Evolutionary conservation across 2,888 invertebrate species (phyloP).

Genomic region (Drosophila niveifrons): DNA sequence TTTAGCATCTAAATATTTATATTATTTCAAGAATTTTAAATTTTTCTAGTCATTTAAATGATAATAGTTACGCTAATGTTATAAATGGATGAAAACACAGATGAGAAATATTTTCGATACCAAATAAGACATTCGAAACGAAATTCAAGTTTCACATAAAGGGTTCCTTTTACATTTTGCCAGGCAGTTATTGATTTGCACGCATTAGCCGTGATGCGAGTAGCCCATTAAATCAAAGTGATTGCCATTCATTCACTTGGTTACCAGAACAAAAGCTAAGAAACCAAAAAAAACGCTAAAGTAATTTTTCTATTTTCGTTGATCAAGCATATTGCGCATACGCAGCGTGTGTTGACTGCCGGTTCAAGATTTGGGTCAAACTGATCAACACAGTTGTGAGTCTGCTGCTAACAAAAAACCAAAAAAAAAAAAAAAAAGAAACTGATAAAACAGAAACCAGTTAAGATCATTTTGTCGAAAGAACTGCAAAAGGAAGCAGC

Average conservation of each 20-base stretch:
- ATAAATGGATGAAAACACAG: background rate
- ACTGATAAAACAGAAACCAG: background rate
- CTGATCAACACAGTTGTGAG: background rate
- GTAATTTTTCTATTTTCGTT: conserved; percentile 2
- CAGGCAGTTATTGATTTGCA: conserved; percentile 19
- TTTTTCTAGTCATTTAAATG: background rate
- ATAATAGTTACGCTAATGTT: background rate
- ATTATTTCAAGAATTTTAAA: too few species aligned
- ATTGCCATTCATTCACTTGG: conserved; percentile 4
- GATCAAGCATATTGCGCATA: conserved; percentile 43
- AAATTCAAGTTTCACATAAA: background rate
- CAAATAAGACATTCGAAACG: background rate
- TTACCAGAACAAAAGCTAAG: background rate
- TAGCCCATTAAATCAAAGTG: conserved; percentile 20
- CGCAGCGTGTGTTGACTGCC: conserved; percentile 30
- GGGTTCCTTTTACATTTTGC: background rate
- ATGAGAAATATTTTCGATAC: background rate
- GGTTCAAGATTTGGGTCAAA: conserved; percentile 44
- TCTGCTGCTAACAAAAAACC: too few species aligned
- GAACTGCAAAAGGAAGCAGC: background rate
- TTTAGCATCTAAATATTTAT: too few species aligned
- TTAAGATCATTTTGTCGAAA: background rate
- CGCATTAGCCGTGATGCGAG: conserved; percentile 12
- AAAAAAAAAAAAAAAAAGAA: conserved; percentile 1
- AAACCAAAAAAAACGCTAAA: background rate